Percentiles rank a stretch among this genome's conserved stretches.
Conservation (phyloP, 1,140 invertebrate genomes). For the Pseudomyrmex pallidus region DNA sequence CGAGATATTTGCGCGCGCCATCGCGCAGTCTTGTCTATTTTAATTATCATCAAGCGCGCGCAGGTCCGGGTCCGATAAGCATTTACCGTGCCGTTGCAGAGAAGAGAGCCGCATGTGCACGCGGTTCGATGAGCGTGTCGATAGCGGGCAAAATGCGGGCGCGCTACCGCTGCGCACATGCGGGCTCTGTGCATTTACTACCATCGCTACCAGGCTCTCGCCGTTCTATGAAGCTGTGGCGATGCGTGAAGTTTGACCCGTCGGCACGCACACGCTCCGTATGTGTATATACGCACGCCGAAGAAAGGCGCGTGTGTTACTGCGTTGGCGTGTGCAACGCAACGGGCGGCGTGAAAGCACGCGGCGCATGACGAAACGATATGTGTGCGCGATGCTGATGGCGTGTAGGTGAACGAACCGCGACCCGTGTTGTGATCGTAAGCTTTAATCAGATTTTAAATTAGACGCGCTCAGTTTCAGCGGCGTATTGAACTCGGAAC, state of each 20-base stretch:
- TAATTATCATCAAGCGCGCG: conserved; percentile 49
- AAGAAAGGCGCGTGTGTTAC: conserved; percentile 17
- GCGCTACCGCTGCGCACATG: conserved; percentile 50
- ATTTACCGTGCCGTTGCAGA: conserved; percentile 16
- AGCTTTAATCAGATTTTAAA: conserved; percentile 32
- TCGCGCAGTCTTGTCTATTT: conserved; percentile 50
- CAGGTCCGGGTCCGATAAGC: conserved; percentile 56
- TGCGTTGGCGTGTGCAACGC: conserved; percentile 8
- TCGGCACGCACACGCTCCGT: not conserved
- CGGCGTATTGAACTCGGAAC: too few species aligned
- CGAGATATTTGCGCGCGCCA: conserved; percentile 42
- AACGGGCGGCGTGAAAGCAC: not conserved
- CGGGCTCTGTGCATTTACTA: conserved; percentile 55
- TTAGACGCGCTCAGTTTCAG: not conserved
- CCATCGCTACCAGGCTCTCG: not conserved
- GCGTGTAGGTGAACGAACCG: not conserved
- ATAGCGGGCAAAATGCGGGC: conserved; percentile 66
- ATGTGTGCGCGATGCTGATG: not conserved
- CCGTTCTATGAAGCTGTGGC: conserved; percentile 51
- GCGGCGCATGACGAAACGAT: not conserved
- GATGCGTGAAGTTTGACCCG: conserved; percentile 68
- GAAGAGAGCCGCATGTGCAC: not conserved
- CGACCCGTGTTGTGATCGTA: not conserved
- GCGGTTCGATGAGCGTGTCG: conserved; percentile 58
- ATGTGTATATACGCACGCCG: not conserved